These are phyloP conservation scores for Herminia tarsipennalis DNA, from an alignment of 2,888 invertebrate genomes.

Conservation along the genomic window DNA sequence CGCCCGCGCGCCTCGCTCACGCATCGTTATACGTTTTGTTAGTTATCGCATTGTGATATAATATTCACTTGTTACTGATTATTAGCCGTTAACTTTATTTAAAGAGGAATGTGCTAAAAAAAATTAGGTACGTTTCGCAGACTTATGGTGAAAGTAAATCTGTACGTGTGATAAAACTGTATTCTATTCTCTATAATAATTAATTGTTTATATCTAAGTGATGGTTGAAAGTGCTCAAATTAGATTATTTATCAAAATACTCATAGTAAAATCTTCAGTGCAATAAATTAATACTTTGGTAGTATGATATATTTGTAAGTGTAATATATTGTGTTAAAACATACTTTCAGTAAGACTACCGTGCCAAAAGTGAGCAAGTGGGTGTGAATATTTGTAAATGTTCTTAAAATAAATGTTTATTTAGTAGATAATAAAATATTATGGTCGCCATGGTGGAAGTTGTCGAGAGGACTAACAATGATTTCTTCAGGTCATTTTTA, in stretches of 20 bases:
- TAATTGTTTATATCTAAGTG: constrained; percentile 16
- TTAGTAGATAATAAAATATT: constrained; percentile 42
- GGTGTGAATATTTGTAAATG: constrained; percentile 60
- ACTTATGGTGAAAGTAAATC: no score
- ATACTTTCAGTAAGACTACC: constrained; percentile 30
- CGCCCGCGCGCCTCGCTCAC: constrained; percentile 32
- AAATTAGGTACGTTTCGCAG: constrained; percentile 2
- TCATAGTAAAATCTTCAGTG: constrained; percentile 22
- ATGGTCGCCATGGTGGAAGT: constrained; percentile 71
- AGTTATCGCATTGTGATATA: constrained; percentile 25
- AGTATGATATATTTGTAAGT: constrained; percentile 17
- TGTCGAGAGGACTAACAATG: constrained; percentile 67
- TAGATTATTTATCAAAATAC: constrained; percentile 13
- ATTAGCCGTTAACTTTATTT: neutral
- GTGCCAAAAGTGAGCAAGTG: constrained; percentile 60
- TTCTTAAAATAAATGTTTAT: constrained; percentile 60
- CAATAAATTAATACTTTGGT: constrained; percentile 30
- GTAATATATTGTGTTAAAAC: constrained; percentile 42
- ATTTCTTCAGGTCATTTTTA: constrained; percentile 75
- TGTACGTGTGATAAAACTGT: no score
- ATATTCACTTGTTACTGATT: constrained; percentile 16
- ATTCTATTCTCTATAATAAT: no score
- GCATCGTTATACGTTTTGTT: constrained; percentile 18
- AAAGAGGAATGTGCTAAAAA: neutral
- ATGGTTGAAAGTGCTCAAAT: constrained; percentile 28